Percentiles rank a stretch among this genome's conserved stretches.
Conservation (phyloP, 2,113 vertebrate genomes). For the Trinectes maculatus region DNA sequence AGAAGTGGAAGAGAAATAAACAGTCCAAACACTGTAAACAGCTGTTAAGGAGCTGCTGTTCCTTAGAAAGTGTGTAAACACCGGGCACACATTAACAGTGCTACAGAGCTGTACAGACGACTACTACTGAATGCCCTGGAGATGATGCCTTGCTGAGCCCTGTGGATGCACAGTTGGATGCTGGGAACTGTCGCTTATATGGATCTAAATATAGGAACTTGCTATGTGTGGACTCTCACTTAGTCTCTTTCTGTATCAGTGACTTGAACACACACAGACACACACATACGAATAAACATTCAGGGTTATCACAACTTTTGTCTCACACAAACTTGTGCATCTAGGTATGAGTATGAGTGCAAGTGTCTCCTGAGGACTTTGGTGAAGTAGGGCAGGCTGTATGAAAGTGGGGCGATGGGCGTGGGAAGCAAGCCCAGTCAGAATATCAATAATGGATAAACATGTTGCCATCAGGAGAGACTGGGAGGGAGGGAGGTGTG, state of each 20-base stretch:
- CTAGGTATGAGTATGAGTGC: conserved; percentile 25
- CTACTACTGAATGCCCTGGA: conserved; percentile 30
- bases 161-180: conserved; percentile 57
- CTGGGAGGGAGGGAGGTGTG: conserved; percentile 46
- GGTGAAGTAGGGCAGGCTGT: conserved; percentile 76
- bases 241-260: conserved; percentile 58
- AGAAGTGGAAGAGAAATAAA: not conserved
- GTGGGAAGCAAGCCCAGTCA: conserved; percentile 69
- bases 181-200: conserved; percentile 61
- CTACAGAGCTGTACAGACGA: not conserved
- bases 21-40: not conserved
- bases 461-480: conserved; percentile 71
- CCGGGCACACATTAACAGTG: not conserved
- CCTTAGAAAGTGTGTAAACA: not conserved
- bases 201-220: conserved; percentile 73
- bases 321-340: conserved; percentile 44
- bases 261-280: conserved; percentile 36
- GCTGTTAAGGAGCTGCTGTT: conserved; percentile 12
- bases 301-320: conserved; percentile 56
- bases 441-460: conserved; percentile 81
- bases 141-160: conserved; percentile 47
- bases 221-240: conserved; percentile 57
- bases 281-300: conserved; percentile 47
- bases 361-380: conserved; percentile 63
- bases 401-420: conserved; percentile 76